phyloP scores from a whole-genome alignment of 37 sponge, comb jelly and placozoan genomes.

The Haliclona indistincta region DNA sequence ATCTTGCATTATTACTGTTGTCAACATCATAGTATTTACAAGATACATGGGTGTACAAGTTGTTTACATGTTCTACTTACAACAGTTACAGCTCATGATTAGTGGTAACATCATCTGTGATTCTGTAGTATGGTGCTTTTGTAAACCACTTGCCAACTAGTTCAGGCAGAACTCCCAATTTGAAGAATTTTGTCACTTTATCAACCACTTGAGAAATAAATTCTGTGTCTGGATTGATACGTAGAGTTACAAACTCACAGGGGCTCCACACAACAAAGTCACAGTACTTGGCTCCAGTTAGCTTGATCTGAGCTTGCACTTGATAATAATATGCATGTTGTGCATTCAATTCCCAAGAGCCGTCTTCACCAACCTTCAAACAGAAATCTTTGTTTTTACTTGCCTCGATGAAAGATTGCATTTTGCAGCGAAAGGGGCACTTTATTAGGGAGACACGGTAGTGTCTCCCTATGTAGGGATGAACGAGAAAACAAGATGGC shows the following conservation, averaged over 20 bases:
- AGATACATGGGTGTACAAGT: no score
- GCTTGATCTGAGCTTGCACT: slow-evolving; percentile 47
- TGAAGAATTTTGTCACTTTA: slow-evolving; percentile 16
- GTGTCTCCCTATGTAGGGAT: no score
- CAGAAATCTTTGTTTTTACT: slow-evolving; percentile 7
- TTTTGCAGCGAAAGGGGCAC: slow-evolving; percentile 38
- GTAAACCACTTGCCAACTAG: slow-evolving; percentile 31
- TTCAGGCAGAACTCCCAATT: slow-evolving; percentile 38
- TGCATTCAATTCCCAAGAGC: neutral
- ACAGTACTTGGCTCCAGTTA: slow-evolving; percentile 30
- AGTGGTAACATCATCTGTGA: no score
- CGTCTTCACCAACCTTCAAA: neutral
- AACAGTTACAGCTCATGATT: no score
- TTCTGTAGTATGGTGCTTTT: no score
- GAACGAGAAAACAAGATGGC: no score
- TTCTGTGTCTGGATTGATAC: slow-evolving; percentile 14
- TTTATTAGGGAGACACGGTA: no score
- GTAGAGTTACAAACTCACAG: slow-evolving; percentile 9
- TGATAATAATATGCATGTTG: slow-evolving; percentile 51
- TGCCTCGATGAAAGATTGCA: slow-evolving; percentile 8
- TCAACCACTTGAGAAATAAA: slow-evolving; percentile 11
- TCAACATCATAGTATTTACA: no score
- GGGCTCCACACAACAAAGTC: slow-evolving; percentile 56
- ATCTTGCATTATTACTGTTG: no score
- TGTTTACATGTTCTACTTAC: no score